Evolutionary conservation across 2,113 vertebrate species (phyloP).

Genomic region (Elanus axillaris): DNA sequence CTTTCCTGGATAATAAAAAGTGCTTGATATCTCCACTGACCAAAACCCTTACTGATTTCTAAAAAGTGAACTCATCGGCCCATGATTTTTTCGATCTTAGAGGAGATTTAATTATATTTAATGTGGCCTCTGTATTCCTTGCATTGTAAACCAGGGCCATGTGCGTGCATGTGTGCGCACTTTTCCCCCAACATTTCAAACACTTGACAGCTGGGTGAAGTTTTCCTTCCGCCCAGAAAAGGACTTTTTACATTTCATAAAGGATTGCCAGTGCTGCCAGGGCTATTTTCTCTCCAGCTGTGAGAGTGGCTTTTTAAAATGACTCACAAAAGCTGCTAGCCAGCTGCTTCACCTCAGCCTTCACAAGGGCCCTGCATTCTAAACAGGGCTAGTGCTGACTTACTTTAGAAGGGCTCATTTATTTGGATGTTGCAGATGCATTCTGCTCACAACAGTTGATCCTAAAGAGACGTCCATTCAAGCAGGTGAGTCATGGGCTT

Average conservation of each 20-base stretch:
- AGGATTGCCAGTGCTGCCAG: slow-evolving; percentile 68
- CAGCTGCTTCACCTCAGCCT: slow-evolving; percentile 75
- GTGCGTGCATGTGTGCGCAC: neutral
- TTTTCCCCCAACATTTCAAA: slow-evolving; percentile 63
- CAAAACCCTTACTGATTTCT: slow-evolving; percentile 55
- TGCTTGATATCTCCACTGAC: neutral
- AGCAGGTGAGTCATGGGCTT: slow-evolving; percentile 73
- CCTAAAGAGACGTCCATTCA: slow-evolving; percentile 57
- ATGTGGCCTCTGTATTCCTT: slow-evolving; percentile 34
- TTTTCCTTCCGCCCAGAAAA: slow-evolving; percentile 75
- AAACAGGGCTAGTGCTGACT: slow-evolving; percentile 64
- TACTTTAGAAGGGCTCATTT: slow-evolving; percentile 69
- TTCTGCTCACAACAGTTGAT: slow-evolving; percentile 33
- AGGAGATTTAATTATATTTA: slow-evolving; percentile 62
- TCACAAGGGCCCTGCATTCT: slow-evolving; percentile 67
- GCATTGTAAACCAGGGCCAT: slow-evolving; percentile 11
- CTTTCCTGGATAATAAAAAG: neutral
- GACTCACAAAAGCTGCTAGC: slow-evolving; percentile 71
- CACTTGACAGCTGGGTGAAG: slow-evolving; percentile 77
- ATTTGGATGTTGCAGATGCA: slow-evolving; percentile 64
- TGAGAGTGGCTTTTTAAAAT: slow-evolving; percentile 72
- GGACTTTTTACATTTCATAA: slow-evolving; percentile 72
- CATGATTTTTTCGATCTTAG: slow-evolving; percentile 4
- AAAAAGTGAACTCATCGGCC: slow-evolving; percentile 14
- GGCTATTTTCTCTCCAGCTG: slow-evolving; percentile 77